Conservation (phyloP, 2,113 vertebrate species). For the Anser brachyrhynchus region DNA sequence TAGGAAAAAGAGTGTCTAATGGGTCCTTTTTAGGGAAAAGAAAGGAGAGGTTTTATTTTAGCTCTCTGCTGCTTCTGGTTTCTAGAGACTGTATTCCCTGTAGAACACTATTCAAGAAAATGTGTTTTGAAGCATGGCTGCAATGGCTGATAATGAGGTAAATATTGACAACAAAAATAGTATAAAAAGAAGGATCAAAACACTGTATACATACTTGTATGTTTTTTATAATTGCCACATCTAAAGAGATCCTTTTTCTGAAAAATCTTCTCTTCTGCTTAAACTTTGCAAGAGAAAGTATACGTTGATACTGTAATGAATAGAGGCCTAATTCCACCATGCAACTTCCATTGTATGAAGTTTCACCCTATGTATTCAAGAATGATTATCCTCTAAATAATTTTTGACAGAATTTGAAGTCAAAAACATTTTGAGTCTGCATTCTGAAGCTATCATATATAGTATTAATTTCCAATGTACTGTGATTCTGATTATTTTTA, state of each 20-base stretch:
- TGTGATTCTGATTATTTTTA: background rate
- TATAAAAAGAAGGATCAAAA: background rate
- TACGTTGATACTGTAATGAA: background rate
- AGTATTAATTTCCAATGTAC: constrained; percentile 8
- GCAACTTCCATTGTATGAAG: background rate
- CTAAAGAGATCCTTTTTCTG: background rate
- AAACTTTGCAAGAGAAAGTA: background rate
- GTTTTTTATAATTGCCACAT: background rate
- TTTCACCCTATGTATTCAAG: background rate
- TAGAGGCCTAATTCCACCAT: background rate
- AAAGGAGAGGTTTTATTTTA: background rate
- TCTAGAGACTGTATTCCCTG: background rate
- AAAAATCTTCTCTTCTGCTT: background rate
- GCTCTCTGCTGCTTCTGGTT: background rate
- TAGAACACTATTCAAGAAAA: background rate
- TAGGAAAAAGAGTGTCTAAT: background rate
- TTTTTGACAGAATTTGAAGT: constrained; percentile 14
- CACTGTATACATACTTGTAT: background rate
- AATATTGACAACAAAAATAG: background rate
- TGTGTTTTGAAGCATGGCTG: background rate
- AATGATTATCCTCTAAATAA: background rate
- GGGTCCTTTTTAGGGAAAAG: background rate
- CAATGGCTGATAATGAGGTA: background rate
- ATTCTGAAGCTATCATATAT: background rate
- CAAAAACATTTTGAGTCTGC: background rate